Percentiles rank a stretch among this genome's conserved stretches.
Conservation (phyloP, 2,888 invertebrate species). For the Pomacea canaliculata region DNA sequence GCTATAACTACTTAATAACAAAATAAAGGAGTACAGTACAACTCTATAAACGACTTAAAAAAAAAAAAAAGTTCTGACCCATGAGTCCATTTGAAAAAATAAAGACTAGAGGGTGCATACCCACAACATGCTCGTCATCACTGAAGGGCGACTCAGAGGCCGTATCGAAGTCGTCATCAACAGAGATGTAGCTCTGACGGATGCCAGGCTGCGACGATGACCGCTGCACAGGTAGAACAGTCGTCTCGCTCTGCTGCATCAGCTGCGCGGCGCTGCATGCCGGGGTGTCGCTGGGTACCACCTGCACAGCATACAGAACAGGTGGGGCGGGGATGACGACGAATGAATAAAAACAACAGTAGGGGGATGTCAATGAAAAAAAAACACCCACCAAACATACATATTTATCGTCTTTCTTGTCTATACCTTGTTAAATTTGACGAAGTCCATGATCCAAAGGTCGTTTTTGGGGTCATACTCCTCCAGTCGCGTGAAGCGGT, state of each 20-base stretch:
- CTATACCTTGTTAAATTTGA: slow-evolving; percentile 51
- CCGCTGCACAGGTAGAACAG: background rate
- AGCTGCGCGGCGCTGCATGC: slow-evolving; percentile 27
- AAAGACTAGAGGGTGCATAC: background rate
- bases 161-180: slow-evolving; percentile 22
- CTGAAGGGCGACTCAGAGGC: slow-evolving; percentile 13
- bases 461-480: slow-evolving; percentile 55
- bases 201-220: background rate
- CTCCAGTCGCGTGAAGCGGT: slow-evolving; percentile 60
- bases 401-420: too few relatives aligned
- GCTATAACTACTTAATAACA: too few relatives aligned
- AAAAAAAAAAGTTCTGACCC: too few relatives aligned
- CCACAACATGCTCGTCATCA: slow-evolving; percentile 12
- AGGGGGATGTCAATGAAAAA: too few relatives aligned
- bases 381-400: too few relatives aligned
- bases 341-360: too few relatives aligned
- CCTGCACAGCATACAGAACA: slow-evolving; percentile 8
- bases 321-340: too few relatives aligned
- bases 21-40: too few relatives aligned
- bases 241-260: background rate
- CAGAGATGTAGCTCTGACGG: slow-evolving; percentile 5
- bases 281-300: slow-evolving; percentile 35
- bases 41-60: too few relatives aligned
- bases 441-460: slow-evolving; percentile 58
- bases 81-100: too few relatives aligned